Conservation (phyloP, 2,797 vertebrate species). For the Alectoris magna region DNA sequence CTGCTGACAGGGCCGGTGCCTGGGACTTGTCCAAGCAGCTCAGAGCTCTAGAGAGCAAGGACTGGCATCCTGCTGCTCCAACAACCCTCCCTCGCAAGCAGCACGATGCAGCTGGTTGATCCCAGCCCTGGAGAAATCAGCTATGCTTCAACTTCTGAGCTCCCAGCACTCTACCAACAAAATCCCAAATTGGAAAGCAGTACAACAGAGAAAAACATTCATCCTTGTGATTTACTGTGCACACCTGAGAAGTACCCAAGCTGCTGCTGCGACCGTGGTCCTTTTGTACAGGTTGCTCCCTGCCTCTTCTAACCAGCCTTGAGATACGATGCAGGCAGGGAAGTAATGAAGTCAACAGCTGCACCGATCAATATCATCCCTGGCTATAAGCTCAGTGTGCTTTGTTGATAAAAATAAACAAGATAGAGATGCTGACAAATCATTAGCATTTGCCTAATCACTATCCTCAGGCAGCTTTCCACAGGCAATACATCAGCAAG, state of each 20-base stretch:
- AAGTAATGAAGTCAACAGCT: not conserved
- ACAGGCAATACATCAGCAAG: not conserved
- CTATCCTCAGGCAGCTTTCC: not conserved
- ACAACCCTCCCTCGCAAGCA: slow-evolving; percentile 15
- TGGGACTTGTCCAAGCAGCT: slow-evolving; percentile 70
- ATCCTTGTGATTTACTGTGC: not conserved
- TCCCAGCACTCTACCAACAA: not conserved
- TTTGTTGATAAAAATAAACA: not conserved
- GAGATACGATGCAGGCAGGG: not conserved
- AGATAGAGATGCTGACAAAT: not conserved
- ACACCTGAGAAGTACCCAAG: not conserved
- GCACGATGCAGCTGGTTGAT: not conserved
- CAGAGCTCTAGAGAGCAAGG: slow-evolving; percentile 34
- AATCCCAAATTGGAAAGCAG: not conserved
- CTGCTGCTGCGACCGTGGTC: not conserved
- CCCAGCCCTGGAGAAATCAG: slow-evolving; percentile 35
- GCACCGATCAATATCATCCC: not conserved
- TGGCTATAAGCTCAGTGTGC: not conserved
- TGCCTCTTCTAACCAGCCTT: not conserved
- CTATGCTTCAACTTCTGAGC: slow-evolving; percentile 23
- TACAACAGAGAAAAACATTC: not conserved
- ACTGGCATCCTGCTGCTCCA: slow-evolving; percentile 40
- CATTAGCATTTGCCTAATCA: not conserved
- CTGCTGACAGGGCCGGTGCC: slow-evolving; percentile 50
- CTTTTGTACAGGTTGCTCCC: not conserved